Evolutionary conservation across 2,888 invertebrate species (phyloP).

Genomic region (Alcis repandata): DNA sequence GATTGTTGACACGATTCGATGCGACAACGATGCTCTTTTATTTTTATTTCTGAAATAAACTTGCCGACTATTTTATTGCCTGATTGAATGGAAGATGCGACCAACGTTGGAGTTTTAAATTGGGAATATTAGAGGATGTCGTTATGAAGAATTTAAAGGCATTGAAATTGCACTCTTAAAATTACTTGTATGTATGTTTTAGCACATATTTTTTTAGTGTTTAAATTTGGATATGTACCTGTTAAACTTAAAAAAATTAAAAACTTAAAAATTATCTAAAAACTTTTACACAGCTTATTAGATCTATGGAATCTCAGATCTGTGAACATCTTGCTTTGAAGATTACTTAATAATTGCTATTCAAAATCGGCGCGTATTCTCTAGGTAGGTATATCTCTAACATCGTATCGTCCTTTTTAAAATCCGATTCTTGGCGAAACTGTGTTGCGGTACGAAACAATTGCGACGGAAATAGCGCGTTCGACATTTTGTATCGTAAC

Average conservation of each 20-base stretch:
- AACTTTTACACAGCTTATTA: too few species aligned
- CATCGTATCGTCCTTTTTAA: constrained; percentile 27
- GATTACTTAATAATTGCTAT: too few species aligned
- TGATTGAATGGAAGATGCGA: constrained; percentile 4
- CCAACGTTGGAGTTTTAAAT: neutral
- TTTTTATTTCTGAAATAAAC: constrained; percentile 18
- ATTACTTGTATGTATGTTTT: too few species aligned
- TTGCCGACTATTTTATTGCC: neutral
- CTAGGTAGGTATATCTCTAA: neutral
- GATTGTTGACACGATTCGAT: constrained; percentile 34
- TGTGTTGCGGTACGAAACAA: constrained; percentile 61
- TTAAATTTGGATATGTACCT: too few species aligned
- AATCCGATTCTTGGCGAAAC: constrained; percentile 52
- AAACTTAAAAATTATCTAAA: too few species aligned
- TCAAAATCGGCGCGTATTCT: neutral
- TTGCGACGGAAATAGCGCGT: constrained; percentile 65
- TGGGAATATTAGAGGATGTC: neutral
- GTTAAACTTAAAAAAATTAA: too few species aligned
- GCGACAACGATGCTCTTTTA: constrained; percentile 27
- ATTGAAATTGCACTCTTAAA: neutral
- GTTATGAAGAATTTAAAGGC: neutral
- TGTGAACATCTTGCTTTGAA: too few species aligned
- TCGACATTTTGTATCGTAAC: constrained; percentile 53
- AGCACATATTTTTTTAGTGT: too few species aligned
- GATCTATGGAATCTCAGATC: too few species aligned